Evolutionary conservation across 2,113 vertebrate species (phyloP).

Genomic region (Nibea coibor): DNA sequence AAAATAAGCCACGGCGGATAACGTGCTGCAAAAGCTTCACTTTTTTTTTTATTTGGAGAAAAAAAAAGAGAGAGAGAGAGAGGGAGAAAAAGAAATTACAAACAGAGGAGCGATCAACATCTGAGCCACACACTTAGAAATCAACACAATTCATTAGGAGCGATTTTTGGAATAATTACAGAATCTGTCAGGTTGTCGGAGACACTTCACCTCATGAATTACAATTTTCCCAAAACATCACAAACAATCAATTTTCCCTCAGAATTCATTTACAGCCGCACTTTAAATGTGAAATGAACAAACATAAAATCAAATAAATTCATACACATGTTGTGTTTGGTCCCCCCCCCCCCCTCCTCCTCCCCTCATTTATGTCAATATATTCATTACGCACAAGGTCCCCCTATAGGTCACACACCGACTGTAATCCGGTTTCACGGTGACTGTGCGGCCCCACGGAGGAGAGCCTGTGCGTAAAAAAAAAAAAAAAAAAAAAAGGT

Average conservation of each 20-base stretch:
- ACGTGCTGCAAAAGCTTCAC: conserved; percentile 22
- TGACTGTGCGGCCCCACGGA: conserved; percentile 65
- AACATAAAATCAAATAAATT: conserved; percentile 4
- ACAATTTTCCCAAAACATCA: background rate
- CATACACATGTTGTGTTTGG: background rate
- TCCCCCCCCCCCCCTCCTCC: background rate
- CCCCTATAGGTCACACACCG: conserved; percentile 74
- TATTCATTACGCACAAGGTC: conserved; percentile 78
- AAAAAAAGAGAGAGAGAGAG: background rate
- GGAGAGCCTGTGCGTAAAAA: conserved; percentile 46
- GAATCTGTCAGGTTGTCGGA: background rate
- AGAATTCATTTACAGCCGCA: conserved; percentile 3
- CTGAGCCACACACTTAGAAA: background rate
- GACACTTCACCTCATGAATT: conserved; percentile 11
- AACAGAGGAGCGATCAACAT: conserved; percentile 8
- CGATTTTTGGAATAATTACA: conserved; percentile 2
- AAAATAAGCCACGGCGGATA: conserved; percentile 26
- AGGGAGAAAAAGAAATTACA: background rate
- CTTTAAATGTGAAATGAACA: conserved; percentile 31
- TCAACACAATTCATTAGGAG: conserved; percentile 7
- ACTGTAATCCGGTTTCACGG: conserved; percentile 81
- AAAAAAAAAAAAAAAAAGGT: conserved; percentile 41
- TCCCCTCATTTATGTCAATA: conserved; percentile 67
- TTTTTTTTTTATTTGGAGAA: conserved; percentile 36
- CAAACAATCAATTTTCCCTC: background rate